Evolutionary conservation across 1,140 invertebrate genomes (phyloP), one percentile per base, ranked within the genome.

Genomic region (Drosophila simulans): DNA sequence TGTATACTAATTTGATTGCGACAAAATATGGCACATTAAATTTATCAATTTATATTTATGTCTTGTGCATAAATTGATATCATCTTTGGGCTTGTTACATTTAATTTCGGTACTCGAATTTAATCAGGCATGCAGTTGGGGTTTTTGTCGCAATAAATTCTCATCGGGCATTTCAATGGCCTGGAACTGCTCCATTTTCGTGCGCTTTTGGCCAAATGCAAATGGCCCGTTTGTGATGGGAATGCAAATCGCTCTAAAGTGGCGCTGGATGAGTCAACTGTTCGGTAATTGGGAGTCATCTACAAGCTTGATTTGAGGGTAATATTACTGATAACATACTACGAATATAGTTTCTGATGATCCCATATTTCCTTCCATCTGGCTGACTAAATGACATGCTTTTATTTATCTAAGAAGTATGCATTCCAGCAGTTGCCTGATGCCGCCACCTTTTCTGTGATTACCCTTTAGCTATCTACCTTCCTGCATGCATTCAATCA

Each of bases 131-230:
- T 88, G 79, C 83, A 80, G 79, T 49, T 52, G 80, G 58, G 70
- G 85, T 88, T 71, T 60, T 55, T 66, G 43, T 42, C 43, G 57
- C 80, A 60, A 86, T 88, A 82, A 70, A 83, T 77, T 69, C 84
- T 79, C 84, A 57, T 48, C 25, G 65, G 59, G 70, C 70, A 86
- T 79, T 72, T 79, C 60, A 79, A 81, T 52, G 37, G n/a, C 31
- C 11, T 69, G 62, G 45, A 77, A 86, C 40, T 88, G 83, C 79
- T 88, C 83, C 84, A 89, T 83, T 88, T 88, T 83, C 59, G 80
- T 62, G 17, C 27, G 52, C 52, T 82, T 79, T 82, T 68, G 53
- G 51, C 51, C 63, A 75, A 71, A 76, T 65, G 62, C 78, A 77
- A 85, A 85, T 86, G 63, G 7, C 42, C 52, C 34, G 31, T 25